These are phyloP conservation scores for Machimus rusticus DNA, from an alignment of 2,888 invertebrate genomes.

Conservation along the genomic window DNA sequence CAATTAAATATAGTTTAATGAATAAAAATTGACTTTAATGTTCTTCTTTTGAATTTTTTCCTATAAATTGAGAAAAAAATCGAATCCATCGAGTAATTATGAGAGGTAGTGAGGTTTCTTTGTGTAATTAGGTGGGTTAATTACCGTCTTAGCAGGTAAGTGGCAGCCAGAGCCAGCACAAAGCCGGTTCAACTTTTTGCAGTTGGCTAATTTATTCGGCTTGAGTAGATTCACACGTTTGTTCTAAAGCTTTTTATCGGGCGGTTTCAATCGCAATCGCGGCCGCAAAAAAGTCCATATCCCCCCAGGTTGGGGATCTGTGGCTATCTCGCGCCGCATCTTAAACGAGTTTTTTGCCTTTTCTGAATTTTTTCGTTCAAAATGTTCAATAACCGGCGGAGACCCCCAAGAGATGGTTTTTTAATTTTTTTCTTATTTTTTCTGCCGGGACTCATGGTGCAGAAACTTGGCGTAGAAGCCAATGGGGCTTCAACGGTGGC, in stretches of 20 bases:
- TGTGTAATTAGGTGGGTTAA: conserved; percentile 25
- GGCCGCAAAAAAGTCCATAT: background rate
- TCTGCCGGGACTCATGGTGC: background rate
- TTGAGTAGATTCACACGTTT: conserved; percentile 18
- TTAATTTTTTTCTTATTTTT: background rate
- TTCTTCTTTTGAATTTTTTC: background rate
- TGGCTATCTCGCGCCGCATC: background rate
- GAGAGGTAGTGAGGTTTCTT: background rate
- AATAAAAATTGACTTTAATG: background rate
- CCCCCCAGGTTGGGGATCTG: background rate
- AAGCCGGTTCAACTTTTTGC: background rate
- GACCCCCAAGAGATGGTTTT: background rate
- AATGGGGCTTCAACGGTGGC: background rate
- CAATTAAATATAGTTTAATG: background rate
- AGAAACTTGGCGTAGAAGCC: background rate
- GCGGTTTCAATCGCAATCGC: background rate
- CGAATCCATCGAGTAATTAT: background rate
- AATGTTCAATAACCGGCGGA: conserved; percentile 2
- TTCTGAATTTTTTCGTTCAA: background rate
- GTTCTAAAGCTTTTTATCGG: background rate
- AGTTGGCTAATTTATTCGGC: conserved; percentile 3
- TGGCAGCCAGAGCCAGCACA: background rate
- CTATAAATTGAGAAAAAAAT: background rate
- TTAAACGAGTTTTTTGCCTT: conserved; percentile 13
- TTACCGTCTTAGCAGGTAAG: conserved; percentile 6